Evolutionary conservation across 2,113 vertebrate genomes (phyloP).

Genomic region (Pionites leucogaster): DNA sequence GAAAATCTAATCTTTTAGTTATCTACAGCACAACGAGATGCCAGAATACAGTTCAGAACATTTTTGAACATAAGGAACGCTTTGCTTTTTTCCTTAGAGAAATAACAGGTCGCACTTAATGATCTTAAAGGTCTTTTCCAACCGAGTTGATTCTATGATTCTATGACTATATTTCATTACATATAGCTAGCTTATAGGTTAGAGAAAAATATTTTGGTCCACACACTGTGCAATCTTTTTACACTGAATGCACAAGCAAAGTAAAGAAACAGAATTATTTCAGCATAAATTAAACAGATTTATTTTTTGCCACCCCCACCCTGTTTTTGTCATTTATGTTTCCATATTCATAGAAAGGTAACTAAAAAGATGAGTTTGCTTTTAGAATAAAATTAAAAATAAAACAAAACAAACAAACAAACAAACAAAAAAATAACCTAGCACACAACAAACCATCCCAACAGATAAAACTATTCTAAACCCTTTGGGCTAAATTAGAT

Average conservation of each 20-base stretch:
- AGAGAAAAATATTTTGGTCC: not conserved
- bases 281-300: not conserved
- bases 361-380: not conserved
- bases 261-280: not conserved
- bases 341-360: not conserved
- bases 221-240: rapidly evolving
- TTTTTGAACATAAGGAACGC: not conserved
- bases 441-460: not conserved
- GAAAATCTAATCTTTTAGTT: not conserved
- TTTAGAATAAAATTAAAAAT: not conserved
- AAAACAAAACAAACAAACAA: not conserved
- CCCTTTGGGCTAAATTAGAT: not conserved
- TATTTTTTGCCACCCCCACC: not conserved
- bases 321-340: not conserved
- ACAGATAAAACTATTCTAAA: not conserved
- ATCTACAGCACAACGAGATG: not conserved
- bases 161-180: not conserved
- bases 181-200: not conserved
- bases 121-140: not conserved
- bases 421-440: too few relatives aligned
- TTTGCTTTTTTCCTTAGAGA: not conserved
- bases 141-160: not conserved
- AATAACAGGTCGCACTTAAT: not conserved
- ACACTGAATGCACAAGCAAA: not conserved
- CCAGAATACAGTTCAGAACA: not conserved